Percentiles rank a stretch among this genome's conserved stretches.
phyloP scores from a whole-genome alignment of 2,888 invertebrate species.

The Apodemia mormo region DNA sequence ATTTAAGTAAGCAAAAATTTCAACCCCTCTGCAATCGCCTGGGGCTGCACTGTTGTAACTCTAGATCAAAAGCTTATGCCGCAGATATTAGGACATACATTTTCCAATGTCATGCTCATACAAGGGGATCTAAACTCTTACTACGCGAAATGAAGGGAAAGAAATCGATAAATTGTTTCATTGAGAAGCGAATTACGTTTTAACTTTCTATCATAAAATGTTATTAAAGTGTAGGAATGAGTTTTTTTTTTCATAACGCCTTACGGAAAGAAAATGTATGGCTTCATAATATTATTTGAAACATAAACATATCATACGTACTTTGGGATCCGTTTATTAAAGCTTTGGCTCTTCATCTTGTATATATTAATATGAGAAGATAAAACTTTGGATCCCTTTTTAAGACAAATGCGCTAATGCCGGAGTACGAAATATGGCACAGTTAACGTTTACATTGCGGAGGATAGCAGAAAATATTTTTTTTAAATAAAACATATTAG shows the following conservation, averaged over 20 bases:
- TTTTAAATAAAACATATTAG: no score
- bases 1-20: background rate
- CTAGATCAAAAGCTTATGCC: background rate
- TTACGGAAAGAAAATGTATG: background rate
- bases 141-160: background rate
- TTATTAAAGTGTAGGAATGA: conserved; percentile 4
- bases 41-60: background rate
- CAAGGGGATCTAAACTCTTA: background rate
- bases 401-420: no score
- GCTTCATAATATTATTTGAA: background rate
- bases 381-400: no score
- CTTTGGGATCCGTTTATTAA: no score
- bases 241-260: background rate
- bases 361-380: no score
- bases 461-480: no score
- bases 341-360: no score
- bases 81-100: background rate
- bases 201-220: conserved; percentile 9
- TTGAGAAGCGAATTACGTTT: background rate
- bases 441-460: no score
- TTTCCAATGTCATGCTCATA: background rate
- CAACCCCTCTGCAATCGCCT: background rate
- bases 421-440: no score
- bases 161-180: conserved; percentile 3
- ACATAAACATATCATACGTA: no score